These are phyloP conservation scores for Pocillopora meandrina DNA, from an alignment of 92 coral and sea anemone species.

Conservation along the genomic window DNA sequence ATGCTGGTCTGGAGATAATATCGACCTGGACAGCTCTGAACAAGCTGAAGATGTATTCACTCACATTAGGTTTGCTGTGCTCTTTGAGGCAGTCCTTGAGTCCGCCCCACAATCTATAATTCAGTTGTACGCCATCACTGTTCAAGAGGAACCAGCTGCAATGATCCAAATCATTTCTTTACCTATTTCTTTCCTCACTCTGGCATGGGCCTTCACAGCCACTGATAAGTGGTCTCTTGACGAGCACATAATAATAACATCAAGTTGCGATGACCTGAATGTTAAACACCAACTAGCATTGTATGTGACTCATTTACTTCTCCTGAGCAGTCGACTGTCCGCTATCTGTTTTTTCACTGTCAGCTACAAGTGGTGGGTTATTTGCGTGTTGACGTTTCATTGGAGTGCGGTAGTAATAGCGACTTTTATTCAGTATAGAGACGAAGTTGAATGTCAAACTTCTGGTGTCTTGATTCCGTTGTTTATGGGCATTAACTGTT, in stretches of 20 bases:
- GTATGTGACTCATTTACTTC: not conserved
- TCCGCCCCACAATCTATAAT: conserved; percentile 51
- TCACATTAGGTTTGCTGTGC: not conserved
- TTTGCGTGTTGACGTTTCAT: conserved; percentile 16
- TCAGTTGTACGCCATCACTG: conserved; percentile 53
- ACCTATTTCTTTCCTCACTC: conserved; percentile 13
- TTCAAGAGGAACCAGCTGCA: conserved; percentile 30
- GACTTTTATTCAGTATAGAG: no score
- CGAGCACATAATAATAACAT: not conserved
- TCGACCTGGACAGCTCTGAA: no score
- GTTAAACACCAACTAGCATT: not conserved
- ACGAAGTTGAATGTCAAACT: no score
- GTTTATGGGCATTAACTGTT: no score
- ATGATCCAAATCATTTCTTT: conserved; percentile 48
- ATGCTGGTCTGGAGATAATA: not conserved
- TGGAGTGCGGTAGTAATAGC: not conserved
- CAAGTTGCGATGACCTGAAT: not conserved
- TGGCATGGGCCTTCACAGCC: no score
- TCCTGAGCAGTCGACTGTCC: no score
- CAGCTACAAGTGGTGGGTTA: no score
- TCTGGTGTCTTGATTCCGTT: no score
- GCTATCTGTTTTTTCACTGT: no score
- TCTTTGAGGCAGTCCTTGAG: conserved; percentile 44
- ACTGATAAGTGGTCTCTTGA: not conserved
- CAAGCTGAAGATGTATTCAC: not conserved